Evolutionary conservation across 2,113 vertebrate genomes (phyloP).

Genomic region (Aythya baeri): DNA sequence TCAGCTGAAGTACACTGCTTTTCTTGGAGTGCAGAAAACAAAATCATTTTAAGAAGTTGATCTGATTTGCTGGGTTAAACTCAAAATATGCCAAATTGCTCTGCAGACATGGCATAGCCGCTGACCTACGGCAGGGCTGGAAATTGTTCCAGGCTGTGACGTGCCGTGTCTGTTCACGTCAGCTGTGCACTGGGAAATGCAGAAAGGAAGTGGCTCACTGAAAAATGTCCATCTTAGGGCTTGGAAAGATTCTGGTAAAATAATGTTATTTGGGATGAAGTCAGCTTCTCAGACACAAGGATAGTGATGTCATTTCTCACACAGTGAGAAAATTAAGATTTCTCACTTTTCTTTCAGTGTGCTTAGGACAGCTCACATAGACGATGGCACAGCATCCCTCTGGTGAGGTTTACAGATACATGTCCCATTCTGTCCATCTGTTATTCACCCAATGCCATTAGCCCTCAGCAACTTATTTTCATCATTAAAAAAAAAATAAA

Average conservation of each 20-base stretch:
- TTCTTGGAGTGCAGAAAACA: neutral
- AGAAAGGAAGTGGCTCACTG: neutral
- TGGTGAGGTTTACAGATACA: neutral
- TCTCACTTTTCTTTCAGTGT: neutral
- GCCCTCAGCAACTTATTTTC: neutral
- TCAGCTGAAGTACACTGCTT: neutral
- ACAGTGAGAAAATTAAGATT: neutral
- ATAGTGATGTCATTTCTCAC: neutral
- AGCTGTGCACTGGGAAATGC: conserved; percentile 31
- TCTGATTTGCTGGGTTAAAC: conserved; percentile 26
- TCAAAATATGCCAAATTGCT: conserved; percentile 27
- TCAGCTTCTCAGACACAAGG: neutral
- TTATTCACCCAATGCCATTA: neutral
- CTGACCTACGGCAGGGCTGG: neutral
- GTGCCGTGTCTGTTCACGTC: neutral
- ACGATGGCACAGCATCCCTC: neutral
- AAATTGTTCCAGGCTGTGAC: conserved; percentile 18
- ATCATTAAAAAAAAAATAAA: neutral
- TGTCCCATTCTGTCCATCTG: neutral
- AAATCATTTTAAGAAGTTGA: neutral
- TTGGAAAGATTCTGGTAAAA: neutral
- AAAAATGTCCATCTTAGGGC: neutral
- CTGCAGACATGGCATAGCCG: neutral
- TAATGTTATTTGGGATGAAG: neutral
- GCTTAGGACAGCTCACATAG: neutral